Conservation (phyloP, 2,797 vertebrate species). For the Dipus sagitta region DNA sequence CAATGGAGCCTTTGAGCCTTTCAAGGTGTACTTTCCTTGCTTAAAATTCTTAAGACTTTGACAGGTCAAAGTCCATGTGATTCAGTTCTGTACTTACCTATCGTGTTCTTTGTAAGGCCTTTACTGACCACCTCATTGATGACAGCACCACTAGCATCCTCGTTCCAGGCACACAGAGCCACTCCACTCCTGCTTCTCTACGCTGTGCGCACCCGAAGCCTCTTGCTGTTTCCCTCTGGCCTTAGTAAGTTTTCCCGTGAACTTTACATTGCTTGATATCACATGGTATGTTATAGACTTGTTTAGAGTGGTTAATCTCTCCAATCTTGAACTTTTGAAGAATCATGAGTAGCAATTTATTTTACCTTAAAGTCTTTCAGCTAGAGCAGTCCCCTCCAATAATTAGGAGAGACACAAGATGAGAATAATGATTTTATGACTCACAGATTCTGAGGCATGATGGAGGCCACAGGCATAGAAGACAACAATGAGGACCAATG, state of each 20-base stretch:
- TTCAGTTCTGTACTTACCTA: not conserved
- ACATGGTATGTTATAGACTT: not conserved
- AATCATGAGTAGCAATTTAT: not conserved
- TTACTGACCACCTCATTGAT: not conserved
- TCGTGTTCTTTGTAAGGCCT: not conserved
- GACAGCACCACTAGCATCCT: not conserved
- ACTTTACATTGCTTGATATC: not conserved
- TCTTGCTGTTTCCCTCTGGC: fast-evolving
- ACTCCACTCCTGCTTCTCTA: not conserved
- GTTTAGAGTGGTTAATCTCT: not conserved
- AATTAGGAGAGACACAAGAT: not conserved
- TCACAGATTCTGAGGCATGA: not conserved
- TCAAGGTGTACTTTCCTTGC: not conserved
- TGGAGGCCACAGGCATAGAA: not conserved
- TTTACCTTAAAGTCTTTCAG: not conserved
- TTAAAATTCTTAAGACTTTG: not conserved
- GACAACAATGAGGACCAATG: not conserved
- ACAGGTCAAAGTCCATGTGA: not conserved
- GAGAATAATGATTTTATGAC: not conserved
- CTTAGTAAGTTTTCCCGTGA: not conserved
- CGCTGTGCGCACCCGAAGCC: no score
- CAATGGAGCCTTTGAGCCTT: not conserved
- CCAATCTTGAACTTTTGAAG: not conserved
- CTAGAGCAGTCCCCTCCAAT: not conserved
- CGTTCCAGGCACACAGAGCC: fast-evolving